phyloP scores from a whole-genome alignment of 1,140 invertebrate species.

The Macrobrachium nipponense region DNA sequence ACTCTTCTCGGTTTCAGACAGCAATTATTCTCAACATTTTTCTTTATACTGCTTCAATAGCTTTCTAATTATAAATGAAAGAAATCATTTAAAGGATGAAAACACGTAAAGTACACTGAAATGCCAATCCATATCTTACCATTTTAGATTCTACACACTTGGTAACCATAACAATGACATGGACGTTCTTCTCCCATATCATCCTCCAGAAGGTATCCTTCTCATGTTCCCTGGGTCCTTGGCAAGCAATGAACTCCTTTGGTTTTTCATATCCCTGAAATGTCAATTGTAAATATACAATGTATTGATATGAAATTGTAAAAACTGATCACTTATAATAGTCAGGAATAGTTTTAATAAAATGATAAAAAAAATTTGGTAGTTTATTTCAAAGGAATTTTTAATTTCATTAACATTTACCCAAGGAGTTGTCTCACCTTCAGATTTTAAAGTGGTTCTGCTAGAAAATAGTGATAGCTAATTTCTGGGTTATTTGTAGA shows the following conservation, averaged over 20 bases:
- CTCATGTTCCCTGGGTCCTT: slow-evolving; percentile 84
- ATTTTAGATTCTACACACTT: slow-evolving; percentile 59
- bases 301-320: slow-evolving; percentile 70
- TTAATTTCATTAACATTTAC: no score
- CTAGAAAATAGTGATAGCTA: no score
- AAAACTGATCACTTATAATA: no score
- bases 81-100: neutral
- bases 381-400: no score
- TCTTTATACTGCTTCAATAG: no score
- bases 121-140: neutral
- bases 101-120: neutral
- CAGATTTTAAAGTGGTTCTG: no score
- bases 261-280: slow-evolving; percentile 68
- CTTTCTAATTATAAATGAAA: neutral
- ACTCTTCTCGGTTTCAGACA: no score
- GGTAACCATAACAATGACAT: slow-evolving; percentile 88
- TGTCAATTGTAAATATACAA: slow-evolving; percentile 77
- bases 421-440: no score
- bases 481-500: no score
- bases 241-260: slow-evolving; percentile 89
- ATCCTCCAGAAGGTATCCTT: slow-evolving; percentile 94
- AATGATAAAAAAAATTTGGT: no score
- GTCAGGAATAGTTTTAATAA: no score
- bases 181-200: slow-evolving; percentile 95
- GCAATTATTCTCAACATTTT: no score